Conservation (phyloP, 2,797 vertebrate genomes). For the Liasis olivaceus region DNA sequence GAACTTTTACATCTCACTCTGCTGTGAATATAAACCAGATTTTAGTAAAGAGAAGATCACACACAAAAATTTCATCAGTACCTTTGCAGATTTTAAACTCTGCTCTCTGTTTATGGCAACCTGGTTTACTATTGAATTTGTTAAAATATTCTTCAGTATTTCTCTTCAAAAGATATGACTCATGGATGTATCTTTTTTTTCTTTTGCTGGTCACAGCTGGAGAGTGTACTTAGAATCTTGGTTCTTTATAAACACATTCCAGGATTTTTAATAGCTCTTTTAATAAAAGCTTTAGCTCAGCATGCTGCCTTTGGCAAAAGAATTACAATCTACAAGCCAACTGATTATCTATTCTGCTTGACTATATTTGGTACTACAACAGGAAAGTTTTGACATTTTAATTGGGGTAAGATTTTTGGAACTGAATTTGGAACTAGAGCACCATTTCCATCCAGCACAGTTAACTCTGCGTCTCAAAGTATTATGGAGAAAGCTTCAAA, state of each 20-base stretch:
- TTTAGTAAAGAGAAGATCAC: neutral
- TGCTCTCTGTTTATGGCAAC: neutral
- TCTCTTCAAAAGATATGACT: neutral
- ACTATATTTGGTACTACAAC: slow-evolving; percentile 1
- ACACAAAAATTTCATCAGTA: neutral
- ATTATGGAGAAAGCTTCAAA: neutral
- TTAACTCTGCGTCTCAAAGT: neutral
- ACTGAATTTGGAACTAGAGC: neutral
- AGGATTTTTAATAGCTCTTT: slow-evolving; percentile 5
- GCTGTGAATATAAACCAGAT: neutral
- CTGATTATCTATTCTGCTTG: neutral
- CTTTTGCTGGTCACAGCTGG: neutral
- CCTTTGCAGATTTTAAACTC: neutral
- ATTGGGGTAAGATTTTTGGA: neutral
- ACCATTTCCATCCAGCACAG: neutral
- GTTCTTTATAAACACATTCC: neutral
- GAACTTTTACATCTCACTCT: neutral
- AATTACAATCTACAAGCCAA: neutral
- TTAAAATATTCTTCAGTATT: neutral
- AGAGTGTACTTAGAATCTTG: neutral
- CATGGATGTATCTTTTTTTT: neutral
- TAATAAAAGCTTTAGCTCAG: neutral
- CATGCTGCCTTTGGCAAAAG: neutral
- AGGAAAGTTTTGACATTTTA: neutral
- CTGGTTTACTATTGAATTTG: neutral